Evolutionary conservation across 2,888 invertebrate genomes (phyloP).

Genomic region (Carcina quercana): DNA sequence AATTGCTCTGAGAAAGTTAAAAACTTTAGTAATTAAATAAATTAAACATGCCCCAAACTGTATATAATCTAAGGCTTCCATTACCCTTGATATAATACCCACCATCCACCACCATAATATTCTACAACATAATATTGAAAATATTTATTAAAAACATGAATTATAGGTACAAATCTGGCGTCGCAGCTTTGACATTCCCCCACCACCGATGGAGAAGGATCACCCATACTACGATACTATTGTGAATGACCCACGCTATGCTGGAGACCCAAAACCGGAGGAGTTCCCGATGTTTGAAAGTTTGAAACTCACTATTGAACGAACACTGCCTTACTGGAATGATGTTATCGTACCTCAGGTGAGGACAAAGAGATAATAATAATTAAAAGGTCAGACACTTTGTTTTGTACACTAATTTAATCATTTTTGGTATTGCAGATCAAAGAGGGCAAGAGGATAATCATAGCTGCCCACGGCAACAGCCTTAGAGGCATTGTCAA

Average conservation of each 20-base stretch:
- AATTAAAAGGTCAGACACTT: not conserved
- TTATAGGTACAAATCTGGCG: conserved; percentile 89
- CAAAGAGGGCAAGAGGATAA: conserved; percentile 84
- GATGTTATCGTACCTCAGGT: conserved; percentile 83
- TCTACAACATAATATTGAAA: too few species aligned
- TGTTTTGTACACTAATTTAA: not conserved
- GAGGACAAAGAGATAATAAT: not conserved
- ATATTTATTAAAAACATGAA: too few species aligned
- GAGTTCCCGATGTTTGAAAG: conserved; percentile 90
- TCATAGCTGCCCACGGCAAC: conserved; percentile 92
- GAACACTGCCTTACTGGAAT: conserved; percentile 92
- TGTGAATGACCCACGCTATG: conserved; percentile 83
- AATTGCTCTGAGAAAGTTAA: too few species aligned
- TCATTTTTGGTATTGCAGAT: conserved; percentile 68
- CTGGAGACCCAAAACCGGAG: conserved; percentile 79
- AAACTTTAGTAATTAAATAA: too few species aligned
- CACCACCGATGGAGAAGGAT: conserved; percentile 85
- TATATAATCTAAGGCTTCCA: too few species aligned
- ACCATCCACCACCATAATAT: too few species aligned
- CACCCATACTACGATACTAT: conserved; percentile 85
- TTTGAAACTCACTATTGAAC: conserved; percentile 84
- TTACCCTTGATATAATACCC: too few species aligned
- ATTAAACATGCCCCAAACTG: too few species aligned
- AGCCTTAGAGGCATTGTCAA: conserved; percentile 90
- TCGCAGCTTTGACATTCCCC: conserved; percentile 86